Percentiles rank a stretch among this genome's conserved stretches.
Conservation (phyloP, 2,797 vertebrate species). For the Calcarius lapponicus region DNA sequence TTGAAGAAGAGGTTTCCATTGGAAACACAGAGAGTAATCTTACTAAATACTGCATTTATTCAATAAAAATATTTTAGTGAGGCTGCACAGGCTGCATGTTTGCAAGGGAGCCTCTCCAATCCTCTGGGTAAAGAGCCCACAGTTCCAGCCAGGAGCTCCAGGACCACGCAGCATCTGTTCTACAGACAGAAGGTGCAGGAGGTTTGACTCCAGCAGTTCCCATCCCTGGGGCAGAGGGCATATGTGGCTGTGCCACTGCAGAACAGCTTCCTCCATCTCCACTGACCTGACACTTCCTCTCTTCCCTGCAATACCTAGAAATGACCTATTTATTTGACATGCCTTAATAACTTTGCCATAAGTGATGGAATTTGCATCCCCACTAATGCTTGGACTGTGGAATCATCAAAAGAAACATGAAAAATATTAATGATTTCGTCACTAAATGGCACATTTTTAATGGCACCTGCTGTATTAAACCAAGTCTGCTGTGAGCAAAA, state of each 20-base stretch:
- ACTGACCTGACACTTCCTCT: neutral
- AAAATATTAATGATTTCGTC: slow-evolving; percentile 3
- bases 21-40: slow-evolving; percentile 23
- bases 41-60: slow-evolving; percentile 39
- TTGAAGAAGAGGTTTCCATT: slow-evolving; percentile 33
- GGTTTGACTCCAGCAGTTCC: neutral
- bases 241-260: neutral
- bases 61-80: slow-evolving; percentile 11
- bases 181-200: neutral
- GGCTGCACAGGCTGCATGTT: neutral
- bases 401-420: neutral
- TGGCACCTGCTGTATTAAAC: neutral
- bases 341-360: neutral
- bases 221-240: neutral
- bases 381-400: neutral
- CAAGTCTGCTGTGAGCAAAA: neutral
- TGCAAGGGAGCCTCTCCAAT: neutral
- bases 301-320: neutral
- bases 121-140: neutral
- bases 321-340: neutral
- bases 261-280: neutral
- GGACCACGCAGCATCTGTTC: neutral
- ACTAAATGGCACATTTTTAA: slow-evolving; percentile 4
- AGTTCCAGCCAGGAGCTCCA: neutral
- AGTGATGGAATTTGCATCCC: neutral